Evolutionary conservation across 92 coral and sea anemone genomes (phyloP).

Genomic region (Diadumene lineata): DNA sequence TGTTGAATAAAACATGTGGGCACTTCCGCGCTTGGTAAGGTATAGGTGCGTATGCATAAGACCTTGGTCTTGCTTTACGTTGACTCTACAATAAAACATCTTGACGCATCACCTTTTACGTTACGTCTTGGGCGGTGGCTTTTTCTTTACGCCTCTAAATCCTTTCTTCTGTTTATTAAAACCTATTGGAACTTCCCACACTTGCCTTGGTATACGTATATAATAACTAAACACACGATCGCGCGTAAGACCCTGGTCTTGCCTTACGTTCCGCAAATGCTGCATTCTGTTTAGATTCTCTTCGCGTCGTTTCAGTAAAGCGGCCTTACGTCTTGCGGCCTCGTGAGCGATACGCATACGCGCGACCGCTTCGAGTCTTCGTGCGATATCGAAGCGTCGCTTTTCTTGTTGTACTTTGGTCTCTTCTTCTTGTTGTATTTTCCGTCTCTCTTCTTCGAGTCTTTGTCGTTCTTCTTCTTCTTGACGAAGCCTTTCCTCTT

Average conservation of each 20-base stretch:
- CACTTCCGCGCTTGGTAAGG: too few species aligned
- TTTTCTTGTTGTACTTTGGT: slow-evolving; percentile 68
- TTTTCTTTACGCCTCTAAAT: slow-evolving; percentile 62
- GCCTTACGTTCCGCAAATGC: slow-evolving; percentile 65
- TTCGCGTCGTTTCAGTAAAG: slow-evolving; percentile 78
- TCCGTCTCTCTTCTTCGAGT: slow-evolving; percentile 72
- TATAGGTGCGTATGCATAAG: too few species aligned
- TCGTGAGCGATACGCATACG: slow-evolving; percentile 89
- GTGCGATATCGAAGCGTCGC: slow-evolving; percentile 78
- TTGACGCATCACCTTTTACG: not conserved
- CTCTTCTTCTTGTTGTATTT: slow-evolving; percentile 68
- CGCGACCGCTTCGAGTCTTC: slow-evolving; percentile 79
- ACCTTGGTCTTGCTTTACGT: too few species aligned
- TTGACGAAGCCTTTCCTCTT: slow-evolving; percentile 67
- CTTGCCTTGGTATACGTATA: slow-evolving; percentile 71
- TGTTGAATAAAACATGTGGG: too few species aligned
- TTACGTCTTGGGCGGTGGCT: slow-evolving; percentile 47
- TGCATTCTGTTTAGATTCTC: slow-evolving; percentile 72
- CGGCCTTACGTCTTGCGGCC: slow-evolving; percentile 74
- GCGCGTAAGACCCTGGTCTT: slow-evolving; percentile 72
- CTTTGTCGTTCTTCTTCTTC: slow-evolving; percentile 81
- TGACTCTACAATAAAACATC: too few species aligned
- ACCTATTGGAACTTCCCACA: slow-evolving; percentile 87
- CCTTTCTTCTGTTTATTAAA: slow-evolving; percentile 80
- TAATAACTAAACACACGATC: slow-evolving; percentile 77